These are phyloP conservation scores for Pyxicephalus adspersus DNA, from an alignment of 2,113 vertebrate species.

Conservation along the genomic window DNA sequence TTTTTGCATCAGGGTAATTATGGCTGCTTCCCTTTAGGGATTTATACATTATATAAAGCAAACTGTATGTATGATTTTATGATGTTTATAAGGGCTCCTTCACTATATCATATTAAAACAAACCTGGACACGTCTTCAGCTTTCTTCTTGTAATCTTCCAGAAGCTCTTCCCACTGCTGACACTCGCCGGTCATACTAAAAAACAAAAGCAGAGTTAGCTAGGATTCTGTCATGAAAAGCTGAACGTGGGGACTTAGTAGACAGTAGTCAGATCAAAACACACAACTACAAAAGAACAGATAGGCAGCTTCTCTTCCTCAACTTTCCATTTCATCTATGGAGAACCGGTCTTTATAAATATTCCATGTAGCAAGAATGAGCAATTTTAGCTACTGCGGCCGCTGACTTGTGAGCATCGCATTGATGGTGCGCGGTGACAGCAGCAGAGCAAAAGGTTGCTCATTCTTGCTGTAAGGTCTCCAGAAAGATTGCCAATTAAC, in stretches of 20 bases:
- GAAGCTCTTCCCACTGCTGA: constrained; percentile 60
- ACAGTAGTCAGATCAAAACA: background rate
- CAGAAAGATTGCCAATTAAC: constrained; percentile 26
- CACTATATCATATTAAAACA: background rate
- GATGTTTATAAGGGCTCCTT: background rate
- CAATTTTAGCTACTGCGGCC: background rate
- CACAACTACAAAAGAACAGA: background rate
- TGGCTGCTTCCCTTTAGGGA: no score
- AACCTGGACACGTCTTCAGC: constrained; percentile 58
- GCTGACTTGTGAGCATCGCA: background rate
- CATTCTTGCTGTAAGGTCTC: background rate
- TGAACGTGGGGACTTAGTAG: background rate
- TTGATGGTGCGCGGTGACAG: background rate
- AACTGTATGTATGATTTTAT: background rate
- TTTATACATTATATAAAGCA: no score
- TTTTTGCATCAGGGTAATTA: no score
- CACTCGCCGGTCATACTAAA: constrained; percentile 57
- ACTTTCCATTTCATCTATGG: no score
- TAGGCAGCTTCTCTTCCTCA: no score
- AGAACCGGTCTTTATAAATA: background rate
- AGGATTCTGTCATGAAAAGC: background rate
- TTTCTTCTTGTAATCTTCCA: constrained; percentile 35
- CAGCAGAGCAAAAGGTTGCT: constrained; percentile 1
- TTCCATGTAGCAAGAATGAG: background rate
- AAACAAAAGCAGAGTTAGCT: background rate